Evolutionary conservation across 2,113 vertebrate species (phyloP).

Genomic region (Crotalus viridis): DNA sequence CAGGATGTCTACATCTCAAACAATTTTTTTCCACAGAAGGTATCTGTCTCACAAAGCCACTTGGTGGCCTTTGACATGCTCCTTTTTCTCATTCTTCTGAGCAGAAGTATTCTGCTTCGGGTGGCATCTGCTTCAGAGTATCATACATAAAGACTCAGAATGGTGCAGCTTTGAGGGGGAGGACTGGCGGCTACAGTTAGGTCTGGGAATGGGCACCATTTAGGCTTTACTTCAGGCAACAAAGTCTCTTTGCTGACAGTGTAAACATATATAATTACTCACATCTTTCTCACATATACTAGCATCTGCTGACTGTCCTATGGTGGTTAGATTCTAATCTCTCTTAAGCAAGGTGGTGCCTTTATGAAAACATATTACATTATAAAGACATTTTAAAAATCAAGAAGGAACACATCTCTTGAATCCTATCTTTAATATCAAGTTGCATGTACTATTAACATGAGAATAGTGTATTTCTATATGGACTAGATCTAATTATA

Average conservation of each 20-base stretch:
- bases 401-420: not conserved
- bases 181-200: too few species aligned
- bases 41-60: not conserved
- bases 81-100: not conserved
- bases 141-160: not conserved
- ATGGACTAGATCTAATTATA: not conserved
- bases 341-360: not conserved
- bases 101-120: not conserved
- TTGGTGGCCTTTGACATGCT: not conserved
- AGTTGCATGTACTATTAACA: not conserved
- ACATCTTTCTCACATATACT: not conserved
- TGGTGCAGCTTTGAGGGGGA: not conserved
- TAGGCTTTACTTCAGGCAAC: not conserved
- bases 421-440: not conserved
- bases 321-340: not conserved
- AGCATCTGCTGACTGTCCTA: not conserved
- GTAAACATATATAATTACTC: not conserved
- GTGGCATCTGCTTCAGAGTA: not conserved
- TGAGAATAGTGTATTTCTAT: not conserved
- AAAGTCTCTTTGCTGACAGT: not conserved
- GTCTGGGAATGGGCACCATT: not conserved
- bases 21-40: not conserved
- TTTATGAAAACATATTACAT: not conserved
- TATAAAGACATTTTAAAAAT: not conserved
- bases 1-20: not conserved